Evolutionary conservation across 2,113 vertebrate genomes (phyloP).

Genomic region (Illadopsis cleaveri): DNA sequence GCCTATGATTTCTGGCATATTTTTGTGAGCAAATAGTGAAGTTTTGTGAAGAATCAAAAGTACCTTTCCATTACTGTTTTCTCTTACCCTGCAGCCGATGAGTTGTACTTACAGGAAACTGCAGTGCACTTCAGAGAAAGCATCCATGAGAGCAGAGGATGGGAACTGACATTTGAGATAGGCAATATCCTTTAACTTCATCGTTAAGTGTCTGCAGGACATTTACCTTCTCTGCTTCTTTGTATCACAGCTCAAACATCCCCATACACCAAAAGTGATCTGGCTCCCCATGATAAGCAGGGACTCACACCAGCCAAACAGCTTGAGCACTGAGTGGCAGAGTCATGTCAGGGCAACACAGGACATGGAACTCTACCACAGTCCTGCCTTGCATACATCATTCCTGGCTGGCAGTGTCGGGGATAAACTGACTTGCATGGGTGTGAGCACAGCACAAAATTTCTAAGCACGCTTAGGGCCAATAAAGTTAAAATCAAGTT

Average conservation of each 20-base stretch:
- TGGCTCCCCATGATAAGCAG: background rate
- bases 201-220: background rate
- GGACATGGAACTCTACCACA: fast-evolving
- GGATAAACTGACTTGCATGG: no score
- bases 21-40: background rate
- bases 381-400: background rate
- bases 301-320: background rate
- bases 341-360: fast-evolving
- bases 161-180: background rate
- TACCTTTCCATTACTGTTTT: background rate
- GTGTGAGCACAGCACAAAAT: background rate
- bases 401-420: background rate
- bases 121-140: background rate
- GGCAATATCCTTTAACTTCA: background rate
- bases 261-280: background rate
- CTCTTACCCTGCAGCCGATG: background rate
- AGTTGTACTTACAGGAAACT: background rate
- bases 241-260: background rate
- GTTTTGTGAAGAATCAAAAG: background rate
- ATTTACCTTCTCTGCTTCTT: background rate
- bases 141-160: background rate
- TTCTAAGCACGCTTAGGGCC: background rate
- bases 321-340: fast-evolving
- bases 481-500: background rate
- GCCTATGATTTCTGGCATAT: background rate